These are phyloP conservation scores for Phocoena sinus DNA, from an alignment of 2,113 vertebrate species.

Conservation along the genomic window DNA sequence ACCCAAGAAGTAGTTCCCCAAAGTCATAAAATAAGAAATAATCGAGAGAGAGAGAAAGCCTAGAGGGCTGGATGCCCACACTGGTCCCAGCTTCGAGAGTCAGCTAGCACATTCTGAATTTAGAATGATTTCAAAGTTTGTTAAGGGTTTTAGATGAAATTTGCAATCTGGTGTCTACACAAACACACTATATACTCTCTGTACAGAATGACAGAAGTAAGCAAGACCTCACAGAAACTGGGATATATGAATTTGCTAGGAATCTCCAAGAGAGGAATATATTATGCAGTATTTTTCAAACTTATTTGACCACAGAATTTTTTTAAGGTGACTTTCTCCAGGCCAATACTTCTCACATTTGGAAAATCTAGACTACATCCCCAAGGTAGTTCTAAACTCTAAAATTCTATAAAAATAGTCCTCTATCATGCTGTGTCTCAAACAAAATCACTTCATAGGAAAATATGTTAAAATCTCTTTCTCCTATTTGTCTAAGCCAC, in stretches of 20 bases:
- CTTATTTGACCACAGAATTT: not conserved
- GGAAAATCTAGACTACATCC: not conserved
- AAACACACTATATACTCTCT: not conserved
- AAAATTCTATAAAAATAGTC: not conserved
- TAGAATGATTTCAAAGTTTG: not conserved
- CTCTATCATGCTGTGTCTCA: not conserved
- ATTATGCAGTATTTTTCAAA: not conserved
- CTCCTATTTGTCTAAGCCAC: not conserved
- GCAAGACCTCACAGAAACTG: not conserved
- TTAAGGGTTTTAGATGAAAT: conserved; percentile 16
- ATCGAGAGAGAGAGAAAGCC: not conserved
- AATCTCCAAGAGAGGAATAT: not conserved
- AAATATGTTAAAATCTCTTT: not conserved
- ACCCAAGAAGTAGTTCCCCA: conserved; percentile 19
- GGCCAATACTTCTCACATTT: not conserved
- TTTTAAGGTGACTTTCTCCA: conserved; percentile 6
- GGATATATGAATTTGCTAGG: not conserved
- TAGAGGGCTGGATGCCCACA: not conserved
- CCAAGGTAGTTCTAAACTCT: not conserved
- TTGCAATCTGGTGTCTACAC: not conserved
- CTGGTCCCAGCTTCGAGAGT: not conserved
- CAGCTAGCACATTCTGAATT: not conserved
- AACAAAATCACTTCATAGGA: not conserved
- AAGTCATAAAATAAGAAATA: conserved; percentile 52
- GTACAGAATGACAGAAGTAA: not conserved